phyloP scores from a whole-genome alignment of 2,113 vertebrate genomes.

The Rhea pennata region DNA sequence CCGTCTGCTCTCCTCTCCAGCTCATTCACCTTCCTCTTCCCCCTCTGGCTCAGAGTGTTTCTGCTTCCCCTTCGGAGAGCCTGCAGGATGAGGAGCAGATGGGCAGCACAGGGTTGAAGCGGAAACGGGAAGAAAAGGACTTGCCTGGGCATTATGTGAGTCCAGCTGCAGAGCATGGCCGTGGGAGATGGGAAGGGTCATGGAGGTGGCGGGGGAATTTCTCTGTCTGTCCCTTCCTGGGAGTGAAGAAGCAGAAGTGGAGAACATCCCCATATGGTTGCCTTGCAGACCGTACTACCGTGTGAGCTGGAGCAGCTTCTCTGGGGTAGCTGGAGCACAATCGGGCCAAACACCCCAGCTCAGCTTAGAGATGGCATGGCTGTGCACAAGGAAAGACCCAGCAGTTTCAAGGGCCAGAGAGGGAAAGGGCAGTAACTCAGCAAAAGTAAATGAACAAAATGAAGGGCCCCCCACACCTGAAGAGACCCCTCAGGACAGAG shows the following conservation, averaged over 20 bases:
- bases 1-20: rapidly evolving
- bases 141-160: background rate
- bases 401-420: too few relatives aligned
- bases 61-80: slow-evolving; percentile 68
- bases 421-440: background rate
- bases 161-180: rapidly evolving
- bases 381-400: too few relatives aligned
- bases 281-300: too few relatives aligned
- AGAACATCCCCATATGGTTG: too few relatives aligned
- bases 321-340: background rate
- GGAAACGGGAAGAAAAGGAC: background rate
- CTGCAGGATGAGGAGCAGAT: slow-evolving; percentile 37
- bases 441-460: rapidly evolving
- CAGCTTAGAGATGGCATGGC: too few relatives aligned
- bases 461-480: too few relatives aligned
- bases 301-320: background rate
- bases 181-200: rapidly evolving
- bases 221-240: background rate
- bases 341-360: background rate
- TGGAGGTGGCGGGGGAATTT: background rate
- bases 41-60: slow-evolving; percentile 55
- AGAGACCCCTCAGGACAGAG: background rate
- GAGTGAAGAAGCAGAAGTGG: background rate
- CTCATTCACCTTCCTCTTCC: background rate
- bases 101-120: background rate